Percentiles rank a stretch among this genome's conserved stretches.
phyloP scores from a whole-genome alignment of 2,888 invertebrate genomes.

The Lasioglossum morio region DNA sequence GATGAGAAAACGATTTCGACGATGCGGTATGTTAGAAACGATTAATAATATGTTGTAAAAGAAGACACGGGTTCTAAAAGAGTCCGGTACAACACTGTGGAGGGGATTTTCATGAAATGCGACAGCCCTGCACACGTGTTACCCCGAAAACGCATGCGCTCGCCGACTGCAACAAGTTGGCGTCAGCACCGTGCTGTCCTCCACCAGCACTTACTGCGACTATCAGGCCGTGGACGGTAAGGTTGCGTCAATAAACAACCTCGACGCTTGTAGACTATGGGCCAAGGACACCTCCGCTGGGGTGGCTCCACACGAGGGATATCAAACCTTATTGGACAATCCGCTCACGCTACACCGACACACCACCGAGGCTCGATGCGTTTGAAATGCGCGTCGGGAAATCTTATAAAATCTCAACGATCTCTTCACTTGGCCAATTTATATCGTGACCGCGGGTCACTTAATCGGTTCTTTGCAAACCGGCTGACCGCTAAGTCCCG shows the following conservation, averaged over 20 bases:
- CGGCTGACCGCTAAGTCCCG: neutral
- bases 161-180: constrained; percentile 74
- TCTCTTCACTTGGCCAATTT: neutral
- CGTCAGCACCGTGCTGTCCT: constrained; percentile 65
- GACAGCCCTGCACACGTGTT: constrained; percentile 66
- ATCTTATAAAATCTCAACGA: constrained; percentile 14
- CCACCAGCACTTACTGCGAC: constrained; percentile 42
- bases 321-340: constrained; percentile 43
- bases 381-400: neutral
- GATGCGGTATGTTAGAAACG: neutral
- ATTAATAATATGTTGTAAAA: no score
- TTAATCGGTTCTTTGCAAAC: neutral
- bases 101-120: constrained; percentile 45
- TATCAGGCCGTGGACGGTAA: constrained; percentile 48
- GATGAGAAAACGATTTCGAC: neutral
- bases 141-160: constrained; percentile 72
- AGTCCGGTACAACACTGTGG: constrained; percentile 38
- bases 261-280: constrained; percentile 49
- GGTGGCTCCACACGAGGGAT: constrained; percentile 43
- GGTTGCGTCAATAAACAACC: constrained; percentile 65
- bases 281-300: constrained; percentile 67
- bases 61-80: constrained; percentile 10
- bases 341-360: constrained; percentile 39
- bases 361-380: neutral
- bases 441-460: neutral